These are phyloP conservation scores for Limnodromus scolopaceus DNA, from an alignment of 2,797 vertebrate species.

Conservation along the genomic window DNA sequence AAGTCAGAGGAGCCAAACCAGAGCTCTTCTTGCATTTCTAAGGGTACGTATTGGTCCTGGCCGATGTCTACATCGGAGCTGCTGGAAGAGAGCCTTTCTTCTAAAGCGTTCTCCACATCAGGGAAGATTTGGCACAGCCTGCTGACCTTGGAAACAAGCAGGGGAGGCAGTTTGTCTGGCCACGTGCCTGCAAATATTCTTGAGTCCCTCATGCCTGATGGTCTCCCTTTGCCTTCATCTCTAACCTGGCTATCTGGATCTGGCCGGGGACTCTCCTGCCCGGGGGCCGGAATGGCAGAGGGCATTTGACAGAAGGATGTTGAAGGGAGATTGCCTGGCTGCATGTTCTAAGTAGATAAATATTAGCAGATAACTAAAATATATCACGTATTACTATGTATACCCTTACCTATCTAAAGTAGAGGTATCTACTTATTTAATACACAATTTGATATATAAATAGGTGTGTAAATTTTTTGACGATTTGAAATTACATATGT, in stretches of 20 bases:
- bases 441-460: too few species aligned
- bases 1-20: constrained; percentile 45
- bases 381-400: too few species aligned
- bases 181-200: not conserved
- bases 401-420: not conserved
- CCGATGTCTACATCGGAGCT: not conserved
- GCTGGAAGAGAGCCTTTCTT: not conserved
- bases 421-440: too few species aligned
- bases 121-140: constrained; percentile 30
- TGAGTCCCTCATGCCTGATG: not conserved
- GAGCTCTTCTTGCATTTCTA: not conserved
- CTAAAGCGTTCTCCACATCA: constrained; percentile 49
- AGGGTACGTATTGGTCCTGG: not conserved
- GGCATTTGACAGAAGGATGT: constrained; percentile 9
- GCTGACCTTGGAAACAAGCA: constrained; percentile 28
- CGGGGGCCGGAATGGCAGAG: not conserved
- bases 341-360: constrained; percentile 57
- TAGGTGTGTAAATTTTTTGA: not conserved
- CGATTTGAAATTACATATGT: too few species aligned
- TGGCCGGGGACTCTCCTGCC: constrained; percentile 36
- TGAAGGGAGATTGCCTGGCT: constrained; percentile 54
- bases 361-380: constrained; percentile 24
- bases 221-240: not conserved
- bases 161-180: constrained; percentile 32
- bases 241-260: constrained; percentile 39